A percentile compares a stretch with the other conserved stretches of the same genome.
phyloP scores from a whole-genome alignment of 2,888 invertebrate genomes.

The Schizaphis graminum region DNA sequence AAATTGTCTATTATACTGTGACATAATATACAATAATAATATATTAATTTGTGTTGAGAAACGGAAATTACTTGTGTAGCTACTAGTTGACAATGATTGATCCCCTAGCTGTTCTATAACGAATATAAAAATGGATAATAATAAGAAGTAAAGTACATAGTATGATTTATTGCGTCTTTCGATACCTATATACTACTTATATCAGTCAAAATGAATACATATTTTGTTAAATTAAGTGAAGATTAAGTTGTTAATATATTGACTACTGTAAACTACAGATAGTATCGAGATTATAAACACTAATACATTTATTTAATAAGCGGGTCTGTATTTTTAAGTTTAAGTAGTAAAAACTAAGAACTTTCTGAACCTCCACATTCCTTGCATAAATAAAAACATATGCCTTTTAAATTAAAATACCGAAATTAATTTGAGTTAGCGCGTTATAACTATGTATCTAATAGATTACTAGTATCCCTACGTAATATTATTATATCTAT shows the following conservation, averaged over 20 bases:
- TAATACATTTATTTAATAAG: background rate
- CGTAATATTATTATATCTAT: too few species aligned
- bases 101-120: background rate
- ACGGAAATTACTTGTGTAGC: background rate
- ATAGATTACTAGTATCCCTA: too few species aligned
- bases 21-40: background rate
- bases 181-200: background rate
- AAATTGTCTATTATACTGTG: background rate
- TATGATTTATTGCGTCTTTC: background rate
- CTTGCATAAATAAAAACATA: too few species aligned
- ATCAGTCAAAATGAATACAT: too few species aligned
- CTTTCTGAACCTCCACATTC: too few species aligned
- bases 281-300: background rate
- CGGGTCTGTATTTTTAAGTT: too few species aligned
- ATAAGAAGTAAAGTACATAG: too few species aligned
- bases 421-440: too few species aligned
- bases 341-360: too few species aligned
- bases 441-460: too few species aligned
- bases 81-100: constrained; percentile 2
- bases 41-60: background rate
- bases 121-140: background rate
- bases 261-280: background rate
- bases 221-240: background rate
- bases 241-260: background rate
- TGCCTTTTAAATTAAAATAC: too few species aligned